These are phyloP conservation scores for Cantharis rustica DNA, from an alignment of 2,888 invertebrate species.

Conservation along the genomic window DNA sequence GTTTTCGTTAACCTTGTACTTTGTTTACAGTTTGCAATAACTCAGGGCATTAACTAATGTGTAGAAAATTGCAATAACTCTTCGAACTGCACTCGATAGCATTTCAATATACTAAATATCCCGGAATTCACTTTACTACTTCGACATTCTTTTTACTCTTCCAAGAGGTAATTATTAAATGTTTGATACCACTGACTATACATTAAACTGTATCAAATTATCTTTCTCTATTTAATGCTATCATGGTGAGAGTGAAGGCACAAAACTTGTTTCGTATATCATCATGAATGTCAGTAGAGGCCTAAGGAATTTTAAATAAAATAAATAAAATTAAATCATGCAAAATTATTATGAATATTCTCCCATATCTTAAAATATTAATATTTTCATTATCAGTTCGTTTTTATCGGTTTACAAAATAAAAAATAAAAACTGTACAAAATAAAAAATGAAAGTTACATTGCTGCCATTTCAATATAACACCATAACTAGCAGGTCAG, in stretches of 20 bases:
- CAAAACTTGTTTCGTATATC: neutral
- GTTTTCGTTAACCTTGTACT: constrained; percentile 46
- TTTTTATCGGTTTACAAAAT: neutral
- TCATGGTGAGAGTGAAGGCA: neutral
- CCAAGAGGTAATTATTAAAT: neutral
- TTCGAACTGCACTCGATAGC: neutral
- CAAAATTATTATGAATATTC: neutral
- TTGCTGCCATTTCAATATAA: neutral
- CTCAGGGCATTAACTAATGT: constrained; percentile 16
- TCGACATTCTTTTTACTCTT: neutral
- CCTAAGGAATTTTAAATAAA: neutral
- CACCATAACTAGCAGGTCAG: too few relatives aligned
- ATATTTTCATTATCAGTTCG: neutral
- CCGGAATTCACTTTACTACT: neutral
- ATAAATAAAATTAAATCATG: neutral
- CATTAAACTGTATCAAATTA: neutral
- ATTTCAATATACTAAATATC: neutral
- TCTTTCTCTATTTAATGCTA: neutral
- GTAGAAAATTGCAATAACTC: constrained; percentile 12
- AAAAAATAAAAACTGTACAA: too few relatives aligned
- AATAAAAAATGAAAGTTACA: neutral
- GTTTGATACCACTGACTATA: neutral
- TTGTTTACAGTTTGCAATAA: constrained; percentile 36
- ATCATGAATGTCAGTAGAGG: neutral
- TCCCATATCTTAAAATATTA: neutral